A percentile compares a stretch with the other conserved stretches of the same genome.
Conservation (phyloP, 2,888 invertebrate species). For the Phengaris arion region DNA sequence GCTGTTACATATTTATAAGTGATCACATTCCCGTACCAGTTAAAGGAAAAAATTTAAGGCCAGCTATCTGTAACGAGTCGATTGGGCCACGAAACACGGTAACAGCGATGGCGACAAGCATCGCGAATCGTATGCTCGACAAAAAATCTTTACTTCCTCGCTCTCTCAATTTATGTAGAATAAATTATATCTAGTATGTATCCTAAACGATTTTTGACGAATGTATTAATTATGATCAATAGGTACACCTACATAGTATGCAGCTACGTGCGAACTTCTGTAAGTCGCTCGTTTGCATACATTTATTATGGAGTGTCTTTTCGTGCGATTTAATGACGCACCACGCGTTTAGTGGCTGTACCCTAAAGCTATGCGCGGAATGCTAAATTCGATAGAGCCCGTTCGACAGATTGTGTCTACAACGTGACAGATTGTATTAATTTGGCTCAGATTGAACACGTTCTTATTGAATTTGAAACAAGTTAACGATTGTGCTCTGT, state of each 20-base stretch:
- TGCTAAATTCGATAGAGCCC: constrained; percentile 44
- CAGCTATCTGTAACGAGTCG: constrained; percentile 20
- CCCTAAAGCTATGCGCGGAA: constrained; percentile 33
- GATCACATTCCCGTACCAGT: constrained; percentile 18
- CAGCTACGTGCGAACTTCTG: too few species aligned
- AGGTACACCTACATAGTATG: too few species aligned
- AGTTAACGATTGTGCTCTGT: constrained; percentile 6
- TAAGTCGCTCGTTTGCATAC: too few species aligned
- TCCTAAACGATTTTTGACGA: too few species aligned
- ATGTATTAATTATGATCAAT: too few species aligned
- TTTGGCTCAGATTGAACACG: constrained; percentile 50
- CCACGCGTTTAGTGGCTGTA: not conserved
- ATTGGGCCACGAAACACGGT: not conserved
- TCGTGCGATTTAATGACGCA: not conserved
- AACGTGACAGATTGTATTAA: constrained; percentile 43
- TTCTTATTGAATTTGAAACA: constrained; percentile 35
- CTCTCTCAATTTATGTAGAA: too few species aligned
- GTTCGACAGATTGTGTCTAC: constrained; percentile 35
- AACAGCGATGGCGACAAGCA: not conserved
- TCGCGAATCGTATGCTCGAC: not conserved
- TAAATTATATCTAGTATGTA: too few species aligned
- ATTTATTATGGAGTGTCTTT: not conserved
- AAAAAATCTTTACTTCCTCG: too few species aligned
- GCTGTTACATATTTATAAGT: constrained; percentile 12
- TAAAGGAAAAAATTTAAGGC: constrained; percentile 13